phyloP scores from a whole-genome alignment of 2,888 invertebrate species.

The Himalopsyche kuldschensis region DNA sequence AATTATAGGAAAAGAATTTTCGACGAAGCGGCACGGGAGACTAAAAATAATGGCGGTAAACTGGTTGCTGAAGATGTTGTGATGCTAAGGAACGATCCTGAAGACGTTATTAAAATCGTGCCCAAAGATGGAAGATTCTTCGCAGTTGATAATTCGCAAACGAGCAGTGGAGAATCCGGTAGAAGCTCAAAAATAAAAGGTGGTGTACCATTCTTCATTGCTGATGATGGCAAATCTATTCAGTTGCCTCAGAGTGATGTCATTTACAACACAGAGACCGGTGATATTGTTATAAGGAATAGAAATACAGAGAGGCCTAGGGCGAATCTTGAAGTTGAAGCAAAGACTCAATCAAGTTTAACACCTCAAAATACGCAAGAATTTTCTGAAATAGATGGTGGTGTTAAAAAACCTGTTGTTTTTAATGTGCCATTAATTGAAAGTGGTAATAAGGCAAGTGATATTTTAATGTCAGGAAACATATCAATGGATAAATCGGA shows the following conservation, averaged over 20 bases:
- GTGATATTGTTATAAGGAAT: constrained; percentile 32
- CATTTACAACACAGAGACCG: constrained; percentile 31
- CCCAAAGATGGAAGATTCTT: constrained; percentile 21
- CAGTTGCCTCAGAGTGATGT: constrained; percentile 35
- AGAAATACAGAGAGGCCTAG: constrained; percentile 12
- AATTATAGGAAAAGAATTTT: neutral
- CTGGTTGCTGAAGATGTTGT: neutral
- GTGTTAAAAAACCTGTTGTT: constrained; percentile 10
- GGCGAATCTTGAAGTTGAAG: neutral
- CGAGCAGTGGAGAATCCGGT: constrained; percentile 9
- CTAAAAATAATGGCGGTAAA: neutral
- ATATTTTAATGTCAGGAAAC: neutral
- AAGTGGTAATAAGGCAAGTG: neutral
- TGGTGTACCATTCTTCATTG: constrained; percentile 27
- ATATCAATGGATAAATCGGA: neutral
- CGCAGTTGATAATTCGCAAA: constrained; percentile 14
- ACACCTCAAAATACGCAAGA: neutral
- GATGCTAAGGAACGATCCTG: neutral
- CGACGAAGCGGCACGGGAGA: neutral
- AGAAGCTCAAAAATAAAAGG: constrained; percentile 25
- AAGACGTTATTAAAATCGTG: neutral
- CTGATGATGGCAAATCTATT: constrained; percentile 30
- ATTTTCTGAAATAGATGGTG: neutral
- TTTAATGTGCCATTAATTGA: constrained; percentile 22
- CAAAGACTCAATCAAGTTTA: neutral